A percentile compares a stretch with the other conserved stretches of the same genome.
phyloP scores from a whole-genome alignment of 2,888 invertebrate species.

The Tiliacea citrago region DNA sequence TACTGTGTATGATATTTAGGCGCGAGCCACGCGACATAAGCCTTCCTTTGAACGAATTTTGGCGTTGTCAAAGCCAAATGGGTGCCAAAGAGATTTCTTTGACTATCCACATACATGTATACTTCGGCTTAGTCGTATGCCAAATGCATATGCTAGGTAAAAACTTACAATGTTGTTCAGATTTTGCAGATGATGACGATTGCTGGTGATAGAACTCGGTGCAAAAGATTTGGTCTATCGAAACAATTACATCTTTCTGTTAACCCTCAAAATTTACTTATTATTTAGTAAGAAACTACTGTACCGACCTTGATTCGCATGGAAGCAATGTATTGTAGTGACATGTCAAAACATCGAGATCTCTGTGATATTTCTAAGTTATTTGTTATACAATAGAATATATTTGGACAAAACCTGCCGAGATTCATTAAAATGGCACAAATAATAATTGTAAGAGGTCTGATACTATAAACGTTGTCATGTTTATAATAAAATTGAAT shows the following conservation, averaged over 20 bases:
- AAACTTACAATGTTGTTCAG: neutral
- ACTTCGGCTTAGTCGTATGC: neutral
- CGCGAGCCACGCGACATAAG: neutral
- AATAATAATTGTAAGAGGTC: too few species aligned
- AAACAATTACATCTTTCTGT: neutral
- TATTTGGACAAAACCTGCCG: too few species aligned
- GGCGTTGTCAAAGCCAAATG: slow-evolving; percentile 12
- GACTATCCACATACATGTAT: neutral
- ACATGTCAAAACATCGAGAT: neutral
- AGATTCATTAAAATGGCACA: too few species aligned
- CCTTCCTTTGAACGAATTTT: slow-evolving; percentile 23
- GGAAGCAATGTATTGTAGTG: neutral
- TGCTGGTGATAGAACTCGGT: neutral
- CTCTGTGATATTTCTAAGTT: too few species aligned
- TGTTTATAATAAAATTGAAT: too few species aligned
- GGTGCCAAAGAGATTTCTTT: neutral
- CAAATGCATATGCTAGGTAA: neutral
- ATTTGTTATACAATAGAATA: too few species aligned
- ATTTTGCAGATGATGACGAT: neutral
- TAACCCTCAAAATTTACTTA: neutral
- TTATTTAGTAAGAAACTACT: neutral
- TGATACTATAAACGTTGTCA: too few species aligned
- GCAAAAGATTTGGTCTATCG: too few species aligned
- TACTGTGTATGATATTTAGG: neutral
- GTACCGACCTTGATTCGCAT: neutral